These are phyloP conservation scores for Hermetia illucens DNA, from an alignment of 1,140 invertebrate species.

Conservation along the genomic window DNA sequence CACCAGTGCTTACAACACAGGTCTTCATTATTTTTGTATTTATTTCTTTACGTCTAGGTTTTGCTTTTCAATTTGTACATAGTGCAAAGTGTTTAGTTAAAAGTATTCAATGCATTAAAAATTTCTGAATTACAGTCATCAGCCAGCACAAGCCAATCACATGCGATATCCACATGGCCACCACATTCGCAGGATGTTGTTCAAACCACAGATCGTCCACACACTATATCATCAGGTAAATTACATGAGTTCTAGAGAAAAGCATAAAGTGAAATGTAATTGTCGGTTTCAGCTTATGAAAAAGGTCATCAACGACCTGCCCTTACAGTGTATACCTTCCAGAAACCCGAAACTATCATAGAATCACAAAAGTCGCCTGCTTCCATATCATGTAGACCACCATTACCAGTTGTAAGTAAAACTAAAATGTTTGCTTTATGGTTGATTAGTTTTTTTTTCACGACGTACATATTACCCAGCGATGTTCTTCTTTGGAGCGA, in stretches of 20 bases:
- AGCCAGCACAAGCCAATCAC: constrained; percentile 24
- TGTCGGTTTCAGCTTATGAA: constrained; percentile 52
- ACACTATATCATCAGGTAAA: constrained; percentile 77
- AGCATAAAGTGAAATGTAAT: not conserved
- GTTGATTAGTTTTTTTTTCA: not conserved
- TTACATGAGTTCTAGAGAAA: constrained; percentile 2
- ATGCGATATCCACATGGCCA: constrained; percentile 29
- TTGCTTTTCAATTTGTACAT: constrained; percentile 6
- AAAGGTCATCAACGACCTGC: constrained; percentile 72
- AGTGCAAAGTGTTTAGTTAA: constrained; percentile 4
- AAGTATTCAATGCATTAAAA: not conserved
- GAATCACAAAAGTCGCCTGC: constrained; percentile 29
- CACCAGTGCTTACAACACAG: constrained; percentile 32
- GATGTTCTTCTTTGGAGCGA: constrained; percentile 67
- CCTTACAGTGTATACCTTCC: constrained; percentile 78
- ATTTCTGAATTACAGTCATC: constrained; percentile 15
- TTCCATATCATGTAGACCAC: constrained; percentile 33
- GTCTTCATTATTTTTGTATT: constrained; percentile 17
- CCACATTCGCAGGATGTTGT: constrained; percentile 44
- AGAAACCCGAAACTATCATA: constrained; percentile 47
- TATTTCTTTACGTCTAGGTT: constrained; percentile 7
- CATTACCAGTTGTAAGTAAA: constrained; percentile 42
- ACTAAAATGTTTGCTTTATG: too few species aligned
- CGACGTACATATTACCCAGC: constrained; percentile 39
- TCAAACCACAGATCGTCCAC: constrained; percentile 68